These are phyloP conservation scores for Indri indri DNA, from an alignment of 2,113 vertebrate species.

Conservation along the genomic window DNA sequence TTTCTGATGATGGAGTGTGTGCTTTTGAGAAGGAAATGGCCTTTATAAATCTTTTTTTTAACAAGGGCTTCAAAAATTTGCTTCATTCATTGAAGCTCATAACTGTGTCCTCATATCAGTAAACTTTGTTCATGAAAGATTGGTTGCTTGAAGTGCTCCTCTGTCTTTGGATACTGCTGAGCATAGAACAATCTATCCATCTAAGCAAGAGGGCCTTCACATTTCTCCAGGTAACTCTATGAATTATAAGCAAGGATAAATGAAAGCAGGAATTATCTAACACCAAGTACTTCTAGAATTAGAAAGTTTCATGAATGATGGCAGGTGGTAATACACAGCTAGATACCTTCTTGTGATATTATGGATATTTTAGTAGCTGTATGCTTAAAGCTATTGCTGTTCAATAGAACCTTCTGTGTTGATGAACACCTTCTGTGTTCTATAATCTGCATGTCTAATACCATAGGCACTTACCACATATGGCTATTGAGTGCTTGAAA, in stretches of 20 bases:
- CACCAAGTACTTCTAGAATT: neutral
- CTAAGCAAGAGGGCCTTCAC: neutral
- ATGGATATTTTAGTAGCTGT: neutral
- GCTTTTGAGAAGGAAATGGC: slow-evolving; percentile 52
- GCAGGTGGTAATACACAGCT: neutral
- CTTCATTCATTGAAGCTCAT: slow-evolving; percentile 60
- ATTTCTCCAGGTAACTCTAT: slow-evolving; percentile 38
- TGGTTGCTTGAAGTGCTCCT: slow-evolving; percentile 8
- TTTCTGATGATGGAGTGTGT: slow-evolving; percentile 4
- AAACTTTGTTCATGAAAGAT: slow-evolving; percentile 60
- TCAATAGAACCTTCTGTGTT: neutral
- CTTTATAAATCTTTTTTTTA: slow-evolving; percentile 56
- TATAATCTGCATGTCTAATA: neutral
- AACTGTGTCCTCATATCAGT: slow-evolving; percentile 63
- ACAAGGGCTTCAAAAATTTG: slow-evolving; percentile 64
- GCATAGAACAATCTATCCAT: neutral
- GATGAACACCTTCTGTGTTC: neutral
- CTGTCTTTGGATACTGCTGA: slow-evolving; percentile 16
- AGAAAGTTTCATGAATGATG: neutral
- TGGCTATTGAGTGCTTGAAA: neutral
- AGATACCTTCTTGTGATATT: neutral
- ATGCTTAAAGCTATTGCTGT: neutral
- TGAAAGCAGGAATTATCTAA: neutral
- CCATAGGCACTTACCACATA: neutral
- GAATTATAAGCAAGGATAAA: slow-evolving; percentile 41